Evolutionary conservation across 2,113 vertebrate genomes (phyloP), one percentile per base, ranked within the genome.

Genomic region (Synchiropus splendidus): DNA sequence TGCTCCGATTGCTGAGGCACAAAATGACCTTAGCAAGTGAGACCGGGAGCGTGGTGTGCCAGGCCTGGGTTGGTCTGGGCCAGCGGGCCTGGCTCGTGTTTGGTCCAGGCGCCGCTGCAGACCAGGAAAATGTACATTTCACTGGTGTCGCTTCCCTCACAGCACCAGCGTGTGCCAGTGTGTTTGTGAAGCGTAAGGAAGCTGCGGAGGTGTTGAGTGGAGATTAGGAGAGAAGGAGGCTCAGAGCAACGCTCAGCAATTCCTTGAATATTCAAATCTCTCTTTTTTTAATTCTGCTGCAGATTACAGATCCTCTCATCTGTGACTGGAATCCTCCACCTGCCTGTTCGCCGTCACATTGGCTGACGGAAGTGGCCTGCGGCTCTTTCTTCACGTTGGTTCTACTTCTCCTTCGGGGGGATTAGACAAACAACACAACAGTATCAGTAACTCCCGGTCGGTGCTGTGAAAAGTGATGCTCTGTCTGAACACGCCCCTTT

Each of bases 231-330:
- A 40, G 38, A 54, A 34, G 56, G 49, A 49, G 48, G 12, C 48
- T 39, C 45, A 50, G 27, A 61, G 35, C 42, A 15, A 36, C 31
- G 36, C n/a, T n/a, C n/a, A n/a, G n/a, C n/a, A 31, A 41, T 42
- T 42, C 54, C 48, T 46, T 67, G 59, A 74, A 74, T 74, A 70
- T 77, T 77, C 54, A 72, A 60, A 72, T 70, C 58, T 57, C 44
- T 52, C 30, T 12, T 60, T n/a, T n/a, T 64, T 77, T 72, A 63
- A 74, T 70, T 65, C 53, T 54, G 45, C 45, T 13, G 51, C 54
- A 76, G 70, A 76, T 80, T 74, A 75, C 33, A n/a, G n/a, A 53
- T 38, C 61, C 59, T 66, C 71, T 77, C 54, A 70, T 78, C 64
- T 77, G 31, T 35, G 58, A 46, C 58, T 45, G 41, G 61, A 5